Base-by-base conservation (phyloP, 2,797 vertebrate genomes). In the Nannoperca obscura region DNA sequence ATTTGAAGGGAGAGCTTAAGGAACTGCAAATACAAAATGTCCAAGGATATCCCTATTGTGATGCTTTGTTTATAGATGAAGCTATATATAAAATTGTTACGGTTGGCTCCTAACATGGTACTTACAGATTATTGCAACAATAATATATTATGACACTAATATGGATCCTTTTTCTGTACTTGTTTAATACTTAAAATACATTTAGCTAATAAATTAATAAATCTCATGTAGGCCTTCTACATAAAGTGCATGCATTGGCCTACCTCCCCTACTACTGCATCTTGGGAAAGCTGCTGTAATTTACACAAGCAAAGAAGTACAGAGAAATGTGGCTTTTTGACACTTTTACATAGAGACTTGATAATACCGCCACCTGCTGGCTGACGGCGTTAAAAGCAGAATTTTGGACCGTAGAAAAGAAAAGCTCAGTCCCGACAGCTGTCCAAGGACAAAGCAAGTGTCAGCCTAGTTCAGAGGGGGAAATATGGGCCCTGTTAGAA, bases 341-440 rank as follows among this genome's bases (percentile, higher is more conserved):
- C 22, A 24, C 20, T 2, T 1, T 30, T 27, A 17, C 40, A 63
- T 1, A 36, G 3, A 19, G 32, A 49, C 59, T 13, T 22, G 1
- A 2, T 7, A 15, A 34, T 22, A 58, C 38, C 10, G 85, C 73
- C 84, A 13, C 79, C 81, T 88, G 77, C 64, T 72, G 90, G 73
- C 49, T 4, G 30, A 46, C 1, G 20, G 11, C n/a, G 22, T 5
- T 5, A 69, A 42, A 9, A 34, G 15, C 19, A 42, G 27, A 30
- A 3, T 7, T 14, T 5, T 2, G 0, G 2, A 47, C 13, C 0
- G 0, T 5, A 53, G n/a, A 4, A 11, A 0, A 14, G 1, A 8
- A 42, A 17, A 38, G 24, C 42, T 42, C 1, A 15, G 30, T 32
- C 2, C 27, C 5, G 3, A 8, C 24, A 30, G 30, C 20, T 20